Conservation (phyloP, 2,113 vertebrate species). For the Plotosus lineatus region DNA sequence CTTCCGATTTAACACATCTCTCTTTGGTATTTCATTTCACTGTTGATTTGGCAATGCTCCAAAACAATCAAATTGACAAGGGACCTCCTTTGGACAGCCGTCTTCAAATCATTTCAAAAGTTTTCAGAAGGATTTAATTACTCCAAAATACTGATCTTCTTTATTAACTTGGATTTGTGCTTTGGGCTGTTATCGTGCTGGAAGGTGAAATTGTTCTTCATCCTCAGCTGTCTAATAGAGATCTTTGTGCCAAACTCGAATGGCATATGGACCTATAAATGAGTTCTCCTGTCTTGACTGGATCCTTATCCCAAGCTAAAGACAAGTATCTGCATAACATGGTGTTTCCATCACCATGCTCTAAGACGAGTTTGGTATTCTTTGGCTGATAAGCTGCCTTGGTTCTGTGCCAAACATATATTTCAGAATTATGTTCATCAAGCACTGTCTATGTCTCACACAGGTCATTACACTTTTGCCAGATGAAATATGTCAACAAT, state of each 20-base stretch:
- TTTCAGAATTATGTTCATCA: not conserved
- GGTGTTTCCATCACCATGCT: not conserved
- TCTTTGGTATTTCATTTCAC: not conserved
- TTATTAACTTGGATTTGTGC: not conserved
- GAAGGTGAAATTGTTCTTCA: not conserved
- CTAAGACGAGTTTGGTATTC: not conserved
- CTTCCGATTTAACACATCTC: not conserved
- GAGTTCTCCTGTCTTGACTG: not conserved
- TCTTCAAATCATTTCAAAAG: not conserved
- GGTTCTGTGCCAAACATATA: not conserved
- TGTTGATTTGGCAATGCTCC: not conserved
- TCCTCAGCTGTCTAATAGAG: not conserved
- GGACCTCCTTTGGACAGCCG: not conserved
- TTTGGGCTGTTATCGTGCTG: not conserved
- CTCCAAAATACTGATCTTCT: not conserved
- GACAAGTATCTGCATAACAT: not conserved
- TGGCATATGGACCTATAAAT: not conserved
- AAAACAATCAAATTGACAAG: not conserved
- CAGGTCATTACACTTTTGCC: not conserved
- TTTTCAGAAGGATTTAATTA: not conserved
- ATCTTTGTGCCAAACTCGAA: not conserved
- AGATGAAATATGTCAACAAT: not conserved
- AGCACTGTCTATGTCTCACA: not conserved
- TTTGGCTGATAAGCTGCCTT: not conserved
- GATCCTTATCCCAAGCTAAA: not conserved